Conservation (phyloP, 2,888 invertebrate genomes). For the Ophion costatus region DNA sequence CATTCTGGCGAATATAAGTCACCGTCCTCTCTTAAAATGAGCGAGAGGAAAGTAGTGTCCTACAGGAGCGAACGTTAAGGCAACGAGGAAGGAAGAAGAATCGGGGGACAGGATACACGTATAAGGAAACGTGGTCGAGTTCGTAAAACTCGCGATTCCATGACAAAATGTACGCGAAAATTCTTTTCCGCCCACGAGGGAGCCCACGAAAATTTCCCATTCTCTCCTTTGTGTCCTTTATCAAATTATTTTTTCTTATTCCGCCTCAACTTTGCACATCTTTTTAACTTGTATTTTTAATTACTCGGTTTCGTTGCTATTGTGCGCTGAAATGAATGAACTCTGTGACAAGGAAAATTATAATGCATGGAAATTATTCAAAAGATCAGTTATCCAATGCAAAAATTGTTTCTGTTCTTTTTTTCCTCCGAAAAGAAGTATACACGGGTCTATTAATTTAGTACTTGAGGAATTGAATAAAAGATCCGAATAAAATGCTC, state of each 20-base stretch:
- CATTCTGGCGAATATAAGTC: conserved; percentile 31
- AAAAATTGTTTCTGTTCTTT: neutral
- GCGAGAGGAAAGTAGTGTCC: neutral
- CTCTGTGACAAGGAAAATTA: too few species aligned
- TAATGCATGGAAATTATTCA: too few species aligned
- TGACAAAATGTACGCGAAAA: conserved; percentile 62
- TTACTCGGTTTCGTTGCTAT: neutral
- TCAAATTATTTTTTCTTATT: neutral
- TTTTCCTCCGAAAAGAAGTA: neutral
- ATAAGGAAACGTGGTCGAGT: conserved; percentile 39
- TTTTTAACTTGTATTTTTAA: neutral
- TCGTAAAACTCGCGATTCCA: conserved; percentile 47
- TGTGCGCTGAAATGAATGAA: too few species aligned
- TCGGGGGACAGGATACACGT: conserved; percentile 20
- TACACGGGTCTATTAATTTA: neutral
- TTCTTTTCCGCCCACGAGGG: conserved; percentile 47
- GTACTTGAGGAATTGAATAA: neutral
- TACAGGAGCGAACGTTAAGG: conserved; percentile 7
- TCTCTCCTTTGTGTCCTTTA: neutral
- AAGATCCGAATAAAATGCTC: neutral
- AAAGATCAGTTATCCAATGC: too few species aligned
- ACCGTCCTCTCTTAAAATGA: conserved; percentile 22
- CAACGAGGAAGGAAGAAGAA: conserved; percentile 31
- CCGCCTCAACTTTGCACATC: neutral
- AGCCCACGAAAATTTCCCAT: neutral